Evolutionary conservation across 1,140 invertebrate species (phyloP).

Genomic region (Dendroctonus valens): DNA sequence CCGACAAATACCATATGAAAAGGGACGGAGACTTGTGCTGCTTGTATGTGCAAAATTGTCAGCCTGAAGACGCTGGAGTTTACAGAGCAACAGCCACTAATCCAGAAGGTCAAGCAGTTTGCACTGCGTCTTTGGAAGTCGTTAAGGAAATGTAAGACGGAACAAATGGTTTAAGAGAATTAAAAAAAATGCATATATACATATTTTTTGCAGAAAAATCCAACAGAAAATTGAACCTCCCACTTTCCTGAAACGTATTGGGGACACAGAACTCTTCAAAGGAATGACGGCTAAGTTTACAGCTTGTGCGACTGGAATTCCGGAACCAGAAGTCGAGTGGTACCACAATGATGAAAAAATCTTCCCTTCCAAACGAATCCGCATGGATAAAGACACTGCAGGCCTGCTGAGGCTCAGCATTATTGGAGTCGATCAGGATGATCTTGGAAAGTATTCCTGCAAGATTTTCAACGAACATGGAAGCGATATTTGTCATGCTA

Average conservation of each 20-base stretch:
- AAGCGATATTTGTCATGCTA: constrained; percentile 76
- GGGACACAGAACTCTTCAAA: constrained; percentile 82
- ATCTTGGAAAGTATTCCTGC: constrained; percentile 80
- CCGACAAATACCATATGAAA: constrained; percentile 75
- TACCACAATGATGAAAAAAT: constrained; percentile 77
- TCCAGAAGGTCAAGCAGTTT: constrained; percentile 74
- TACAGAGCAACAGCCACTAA: constrained; percentile 80
- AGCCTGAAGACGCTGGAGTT: constrained; percentile 65
- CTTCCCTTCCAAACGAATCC: constrained; percentile 75
- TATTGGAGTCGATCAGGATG: constrained; percentile 68
- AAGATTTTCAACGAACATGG: constrained; percentile 82
- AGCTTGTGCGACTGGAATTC: constrained; percentile 79
- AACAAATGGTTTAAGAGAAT: background rate
- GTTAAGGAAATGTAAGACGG: constrained; percentile 77
- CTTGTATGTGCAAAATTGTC: constrained; percentile 71
- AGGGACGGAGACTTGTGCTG: constrained; percentile 76
- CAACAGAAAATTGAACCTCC: constrained; percentile 77
- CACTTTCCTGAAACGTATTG: constrained; percentile 84
- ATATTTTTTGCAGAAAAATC: constrained; percentile 58
- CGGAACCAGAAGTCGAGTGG: constrained; percentile 85
- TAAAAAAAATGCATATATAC: background rate
- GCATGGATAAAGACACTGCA: constrained; percentile 77
- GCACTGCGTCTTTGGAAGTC: constrained; percentile 70
- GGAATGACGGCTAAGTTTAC: constrained; percentile 90
- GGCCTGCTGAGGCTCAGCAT: constrained; percentile 78